Evolutionary conservation across 1,140 invertebrate genomes (phyloP).

Genomic region (Micrasema longulum): DNA sequence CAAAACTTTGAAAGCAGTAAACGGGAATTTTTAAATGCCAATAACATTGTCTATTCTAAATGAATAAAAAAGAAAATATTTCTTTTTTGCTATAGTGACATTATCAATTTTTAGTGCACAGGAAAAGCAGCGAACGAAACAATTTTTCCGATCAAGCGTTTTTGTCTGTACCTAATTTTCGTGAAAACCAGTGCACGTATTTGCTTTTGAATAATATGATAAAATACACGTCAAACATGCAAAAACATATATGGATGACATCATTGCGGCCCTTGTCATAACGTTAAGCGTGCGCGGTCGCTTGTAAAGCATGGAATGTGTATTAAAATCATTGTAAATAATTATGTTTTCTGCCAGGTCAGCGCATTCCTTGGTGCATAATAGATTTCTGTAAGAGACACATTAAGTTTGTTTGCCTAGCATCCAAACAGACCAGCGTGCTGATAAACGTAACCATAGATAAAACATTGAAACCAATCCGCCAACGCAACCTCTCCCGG

Average conservation of each 20-base stretch:
- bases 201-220: too few species aligned
- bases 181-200: too few species aligned
- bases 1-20: too few species aligned
- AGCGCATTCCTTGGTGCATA: conserved; percentile 38
- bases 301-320: conserved; percentile 39
- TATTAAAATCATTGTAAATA: not conserved
- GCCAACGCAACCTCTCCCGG: not conserved
- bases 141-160: too few species aligned
- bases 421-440: conserved; percentile 20
- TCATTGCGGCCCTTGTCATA: conserved; percentile 4
- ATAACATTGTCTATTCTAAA: too few species aligned
- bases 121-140: too few species aligned
- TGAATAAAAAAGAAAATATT: too few species aligned
- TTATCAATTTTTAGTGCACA: too few species aligned
- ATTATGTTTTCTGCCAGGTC: not conserved
- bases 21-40: too few species aligned
- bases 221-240: conserved; percentile 22
- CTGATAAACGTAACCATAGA: not conserved
- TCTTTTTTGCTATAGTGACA: too few species aligned
- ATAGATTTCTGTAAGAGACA: conserved; percentile 29
- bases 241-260: conserved; percentile 18
- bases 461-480: too few species aligned
- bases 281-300: conserved; percentile 8
- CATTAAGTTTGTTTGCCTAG: conserved; percentile 1
- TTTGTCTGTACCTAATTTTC: too few species aligned